Conservation (phyloP, 2,113 vertebrate species). For the Oreochromis tanganicae region DNA sequence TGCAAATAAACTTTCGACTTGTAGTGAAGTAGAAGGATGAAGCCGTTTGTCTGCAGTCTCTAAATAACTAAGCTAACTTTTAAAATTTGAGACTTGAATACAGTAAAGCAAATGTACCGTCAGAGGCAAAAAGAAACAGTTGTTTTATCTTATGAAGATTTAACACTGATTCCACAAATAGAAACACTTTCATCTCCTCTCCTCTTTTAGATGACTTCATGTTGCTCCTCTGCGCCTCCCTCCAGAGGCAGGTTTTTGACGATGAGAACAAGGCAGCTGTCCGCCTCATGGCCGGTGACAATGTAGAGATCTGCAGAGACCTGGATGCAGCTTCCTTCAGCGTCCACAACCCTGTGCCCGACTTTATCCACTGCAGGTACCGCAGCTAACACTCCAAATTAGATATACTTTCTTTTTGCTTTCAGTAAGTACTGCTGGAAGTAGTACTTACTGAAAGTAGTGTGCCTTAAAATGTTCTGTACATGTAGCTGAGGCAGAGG, state of each 20-base stretch:
- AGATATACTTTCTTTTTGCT: not conserved
- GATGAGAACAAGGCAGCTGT: conserved; percentile 93
- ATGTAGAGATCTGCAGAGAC: conserved; percentile 97
- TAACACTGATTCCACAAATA: not conserved
- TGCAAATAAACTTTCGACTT: not conserved
- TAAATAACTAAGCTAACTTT: not conserved
- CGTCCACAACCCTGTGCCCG: conserved; percentile 94
- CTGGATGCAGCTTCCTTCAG: conserved; percentile 93
- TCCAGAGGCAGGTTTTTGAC: conserved; percentile 94
- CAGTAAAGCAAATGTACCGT: not conserved
- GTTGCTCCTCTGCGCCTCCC: conserved; percentile 90
- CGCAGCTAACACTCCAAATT: not conserved
- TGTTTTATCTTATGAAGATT: not conserved
- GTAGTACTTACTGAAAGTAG: not conserved
- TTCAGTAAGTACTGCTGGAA: not conserved
- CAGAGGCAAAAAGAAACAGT: not conserved
- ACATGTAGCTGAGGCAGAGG: not conserved
- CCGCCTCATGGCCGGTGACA: conserved; percentile 90
- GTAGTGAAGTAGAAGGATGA: not conserved
- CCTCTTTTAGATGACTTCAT: conserved; percentile 86
- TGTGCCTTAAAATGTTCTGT: not conserved
- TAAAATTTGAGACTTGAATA: not conserved
- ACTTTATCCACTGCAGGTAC: conserved; percentile 97
- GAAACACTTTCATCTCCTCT: not conserved
- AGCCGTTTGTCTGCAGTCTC: not conserved